phyloP scores from a whole-genome alignment of 2,888 invertebrate species.

The Microctonus aethiopoides region DNA sequence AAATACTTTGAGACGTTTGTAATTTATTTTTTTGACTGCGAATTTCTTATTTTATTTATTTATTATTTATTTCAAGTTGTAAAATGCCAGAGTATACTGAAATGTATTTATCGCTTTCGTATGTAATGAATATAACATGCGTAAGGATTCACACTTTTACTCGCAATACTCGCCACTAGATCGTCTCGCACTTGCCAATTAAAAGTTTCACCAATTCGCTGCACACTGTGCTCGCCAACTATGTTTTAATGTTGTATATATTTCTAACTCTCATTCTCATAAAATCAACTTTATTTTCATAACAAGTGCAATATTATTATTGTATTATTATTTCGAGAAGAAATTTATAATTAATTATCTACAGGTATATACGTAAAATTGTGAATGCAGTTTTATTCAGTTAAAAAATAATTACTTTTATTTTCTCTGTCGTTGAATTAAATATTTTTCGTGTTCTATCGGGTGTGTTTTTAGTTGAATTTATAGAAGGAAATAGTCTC shows the following conservation, averaged over 20 bases:
- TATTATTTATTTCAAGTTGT: too few species aligned
- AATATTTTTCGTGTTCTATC: too few species aligned
- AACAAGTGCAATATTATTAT: neutral
- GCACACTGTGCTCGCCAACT: neutral
- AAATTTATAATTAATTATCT: slow-evolving; percentile 20
- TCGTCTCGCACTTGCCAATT: slow-evolving; percentile 44
- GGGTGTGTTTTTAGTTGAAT: too few species aligned
- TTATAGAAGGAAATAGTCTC: too few species aligned
- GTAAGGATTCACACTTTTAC: slow-evolving; percentile 32
- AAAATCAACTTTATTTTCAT: neutral
- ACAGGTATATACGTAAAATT: neutral
- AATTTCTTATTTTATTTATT: too few species aligned
- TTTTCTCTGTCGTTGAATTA: too few species aligned
- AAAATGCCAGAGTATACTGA: neutral
- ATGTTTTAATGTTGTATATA: neutral
- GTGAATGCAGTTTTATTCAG: neutral
- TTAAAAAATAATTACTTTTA: neutral
- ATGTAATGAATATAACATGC: neutral
- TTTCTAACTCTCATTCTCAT: neutral
- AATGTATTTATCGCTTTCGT: slow-evolving; percentile 4
- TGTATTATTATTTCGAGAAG: neutral
- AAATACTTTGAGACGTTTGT: too few species aligned
- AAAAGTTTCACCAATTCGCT: slow-evolving; percentile 46
- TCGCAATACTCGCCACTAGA: neutral
- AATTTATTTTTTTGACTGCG: neutral